Evolutionary conservation across 2,797 vertebrate species (phyloP), one percentile per base, ranked within the genome.

Genomic region (Coregonus suidteri): DNA sequence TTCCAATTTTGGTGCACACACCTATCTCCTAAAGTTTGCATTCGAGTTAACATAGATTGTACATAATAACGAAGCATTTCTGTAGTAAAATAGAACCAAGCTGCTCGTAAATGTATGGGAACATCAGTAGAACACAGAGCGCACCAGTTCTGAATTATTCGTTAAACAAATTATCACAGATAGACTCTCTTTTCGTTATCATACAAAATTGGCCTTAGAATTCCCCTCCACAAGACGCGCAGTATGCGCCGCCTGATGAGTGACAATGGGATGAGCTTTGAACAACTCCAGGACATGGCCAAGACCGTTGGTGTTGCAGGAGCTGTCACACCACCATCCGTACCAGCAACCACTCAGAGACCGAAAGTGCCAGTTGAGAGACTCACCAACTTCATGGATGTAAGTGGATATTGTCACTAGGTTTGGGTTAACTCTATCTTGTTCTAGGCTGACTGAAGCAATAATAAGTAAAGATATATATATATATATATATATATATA

Each of bases 381-480:
- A 15, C 93, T 97, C 66, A 95, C 93, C 78, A 96, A 96, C 87
- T 96, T 93, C 85, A 88, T 96, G 93, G 94, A 97, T 14, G 96
- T 97, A 91, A 78, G 95, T 70, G 13, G 3, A 31, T 56, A 15
- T 30, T 25, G 14, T 4, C 9, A 0, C 13, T 51, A 6, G 9
- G 41, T 18, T 1, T 14, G 0, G 5, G 25, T 72, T 1, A 20
- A 16, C 3, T 18, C 31, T 6, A 53, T 9, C 5, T 15, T 71
- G 20, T 51, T n/a, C 9, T 52, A 1, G 16, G 20, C 34, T 59
- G 30, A 51, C 13, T 52, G 41, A 7, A 41, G 6, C 37, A 7
- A 34, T 0, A 0, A n/a, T 53, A 16, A 18, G 56, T 9, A n/a
- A 62, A n/a, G 25, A 25, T 25, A 25, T 25, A 25, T 25, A 25